Evolutionary conservation across 2,888 invertebrate genomes (phyloP).

Genomic region (Homarus gammarus): DNA sequence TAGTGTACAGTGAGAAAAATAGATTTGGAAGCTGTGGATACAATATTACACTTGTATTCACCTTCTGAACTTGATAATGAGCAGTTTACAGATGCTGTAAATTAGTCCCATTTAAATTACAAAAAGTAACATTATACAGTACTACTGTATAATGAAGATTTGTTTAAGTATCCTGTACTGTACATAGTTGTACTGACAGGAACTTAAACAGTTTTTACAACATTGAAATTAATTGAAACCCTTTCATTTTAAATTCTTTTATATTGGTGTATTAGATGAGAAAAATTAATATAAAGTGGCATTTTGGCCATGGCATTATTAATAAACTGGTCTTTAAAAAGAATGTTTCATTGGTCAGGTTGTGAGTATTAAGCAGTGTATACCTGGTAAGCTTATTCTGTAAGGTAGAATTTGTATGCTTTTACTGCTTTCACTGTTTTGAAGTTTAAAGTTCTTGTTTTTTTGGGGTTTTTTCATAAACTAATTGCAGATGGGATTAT

Average conservation of each 20-base stretch:
- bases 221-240: too few species aligned
- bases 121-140: neutral
- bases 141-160: neutral
- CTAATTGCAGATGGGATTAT: too few species aligned
- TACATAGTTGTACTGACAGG: neutral
- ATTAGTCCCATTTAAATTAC: neutral
- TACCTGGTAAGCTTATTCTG: too few species aligned
- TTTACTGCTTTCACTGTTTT: too few species aligned
- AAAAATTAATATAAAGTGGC: too few species aligned
- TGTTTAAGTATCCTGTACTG: neutral
- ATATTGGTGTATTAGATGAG: too few species aligned
- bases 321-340: neutral
- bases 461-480: too few species aligned
- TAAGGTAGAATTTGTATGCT: too few species aligned
- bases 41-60: neutral
- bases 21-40: neutral
- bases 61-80: neutral
- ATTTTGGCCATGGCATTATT: neutral
- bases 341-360: neutral
- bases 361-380: neutral
- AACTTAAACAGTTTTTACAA: neutral
- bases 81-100: neutral
- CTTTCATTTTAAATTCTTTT: too few species aligned
- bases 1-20: neutral
- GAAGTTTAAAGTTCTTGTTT: too few species aligned